Percentiles rank a stretch among this genome's conserved stretches.
phyloP scores from a whole-genome alignment of 2,797 vertebrate species.

The Macrochelys suwanniensis region DNA sequence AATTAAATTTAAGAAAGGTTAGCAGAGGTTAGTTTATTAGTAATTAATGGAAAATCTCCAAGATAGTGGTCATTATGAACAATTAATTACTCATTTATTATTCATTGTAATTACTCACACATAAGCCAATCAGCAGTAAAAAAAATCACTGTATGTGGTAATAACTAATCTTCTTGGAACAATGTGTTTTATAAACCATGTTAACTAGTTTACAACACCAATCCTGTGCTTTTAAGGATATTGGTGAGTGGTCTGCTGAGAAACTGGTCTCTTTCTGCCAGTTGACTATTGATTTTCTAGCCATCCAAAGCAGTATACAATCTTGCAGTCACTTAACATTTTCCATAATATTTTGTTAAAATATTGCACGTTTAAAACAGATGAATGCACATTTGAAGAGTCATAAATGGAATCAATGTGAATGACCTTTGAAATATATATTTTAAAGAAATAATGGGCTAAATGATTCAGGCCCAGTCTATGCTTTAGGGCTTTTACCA shows the following conservation, averaged over 20 bases:
- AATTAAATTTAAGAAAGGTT: neutral
- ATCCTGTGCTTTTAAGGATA: neutral
- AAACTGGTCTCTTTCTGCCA: slow-evolving; percentile 3
- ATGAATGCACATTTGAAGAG: neutral
- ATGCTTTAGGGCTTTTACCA: neutral
- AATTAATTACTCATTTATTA: slow-evolving; percentile 39
- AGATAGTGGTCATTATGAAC: neutral
- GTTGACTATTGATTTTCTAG: slow-evolving; percentile 9
- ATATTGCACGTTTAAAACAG: neutral
- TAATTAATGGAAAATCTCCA: slow-evolving; percentile 12
- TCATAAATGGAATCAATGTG: neutral
- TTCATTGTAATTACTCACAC: slow-evolving; percentile 51
- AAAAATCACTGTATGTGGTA: neutral
- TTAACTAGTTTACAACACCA: slow-evolving; percentile 39
- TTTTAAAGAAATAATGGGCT: neutral
- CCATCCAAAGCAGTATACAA: neutral
- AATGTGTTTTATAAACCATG: neutral
- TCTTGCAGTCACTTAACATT: neutral
- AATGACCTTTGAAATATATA: neutral
- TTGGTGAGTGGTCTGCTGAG: neutral
- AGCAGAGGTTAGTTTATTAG: neutral
- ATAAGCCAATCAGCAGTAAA: slow-evolving; percentile 1
- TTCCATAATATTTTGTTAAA: neutral
- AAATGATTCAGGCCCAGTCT: neutral
- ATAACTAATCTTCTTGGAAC: neutral